Evolutionary conservation across 2,888 invertebrate genomes (phyloP), one percentile per base, ranked within the genome.

Genomic region (Acrocera orbiculus): DNA sequence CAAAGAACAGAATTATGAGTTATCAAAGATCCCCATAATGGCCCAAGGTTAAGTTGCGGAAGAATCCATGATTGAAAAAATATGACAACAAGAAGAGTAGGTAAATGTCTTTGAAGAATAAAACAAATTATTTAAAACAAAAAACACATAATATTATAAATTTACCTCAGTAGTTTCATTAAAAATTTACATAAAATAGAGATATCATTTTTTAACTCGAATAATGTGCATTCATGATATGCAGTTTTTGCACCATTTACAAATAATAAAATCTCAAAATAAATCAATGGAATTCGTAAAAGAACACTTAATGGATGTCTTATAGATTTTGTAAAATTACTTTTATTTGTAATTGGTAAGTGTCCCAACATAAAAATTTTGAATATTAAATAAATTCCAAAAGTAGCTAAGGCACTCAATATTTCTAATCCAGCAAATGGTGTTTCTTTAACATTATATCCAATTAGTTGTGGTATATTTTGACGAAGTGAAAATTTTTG

Each of bases 31-130:
- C 70, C 69, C 77, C 76, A 77, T 50, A 72, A 66, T 1, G 77
- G 77, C 0, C 76, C 77, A 1, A 62, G 55, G 7, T 73, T 72
- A 5, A 69, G 44, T 39, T 73, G 65, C 36, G 76, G 75, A 63
- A 74, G 67, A 11, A 77, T 53, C 54, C 67, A 75, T 0, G 74
- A 73, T 50, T 76, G 76, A 58, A 74, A 75, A 30, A 73, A 60
- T 3, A 76, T 58, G 32, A 74, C 63, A 1, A 69, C 69, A 27
- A 73, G 47, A 2, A 76, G 49, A 1, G 73, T 69, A 23, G 76
- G 76, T 2, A 75, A 66, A 43, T 75, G 61, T 49, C 76, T 75
- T 47, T 9, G 53, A 51, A 26, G 38, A 36, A 16, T 30, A 29
- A 24, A 35, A 30, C 30, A 32, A 24, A 15, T 22, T 9, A 10